These are phyloP conservation scores for Nerophis lumbriciformis DNA, from an alignment of 2,113 vertebrate species.

Conservation along the genomic window DNA sequence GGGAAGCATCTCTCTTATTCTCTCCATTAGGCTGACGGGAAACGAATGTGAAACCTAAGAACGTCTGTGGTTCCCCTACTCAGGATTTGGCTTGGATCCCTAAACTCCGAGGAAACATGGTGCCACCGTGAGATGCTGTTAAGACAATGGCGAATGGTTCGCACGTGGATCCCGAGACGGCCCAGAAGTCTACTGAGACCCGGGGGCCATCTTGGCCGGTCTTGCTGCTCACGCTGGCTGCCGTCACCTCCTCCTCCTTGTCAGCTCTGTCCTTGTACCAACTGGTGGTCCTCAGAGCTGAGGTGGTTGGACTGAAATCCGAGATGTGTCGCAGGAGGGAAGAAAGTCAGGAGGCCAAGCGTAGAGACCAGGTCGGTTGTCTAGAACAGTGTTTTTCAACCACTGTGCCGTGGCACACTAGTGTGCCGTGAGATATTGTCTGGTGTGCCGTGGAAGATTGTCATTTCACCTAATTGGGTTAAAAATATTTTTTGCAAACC, in stretches of 20 bases:
- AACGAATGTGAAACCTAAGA: slow-evolving; percentile 27
- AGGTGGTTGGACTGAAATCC: slow-evolving; percentile 76
- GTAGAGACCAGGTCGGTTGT: slow-evolving; percentile 38
- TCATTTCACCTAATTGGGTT: no score
- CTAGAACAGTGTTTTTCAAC: no score
- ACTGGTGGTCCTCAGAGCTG: slow-evolving; percentile 77
- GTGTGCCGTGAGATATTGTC: no score
- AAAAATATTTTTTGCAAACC: no score
- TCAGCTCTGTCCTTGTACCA: slow-evolving; percentile 79
- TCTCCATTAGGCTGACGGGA: slow-evolving; percentile 11
- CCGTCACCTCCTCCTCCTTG: slow-evolving; percentile 78
- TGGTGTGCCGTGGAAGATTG: no score
- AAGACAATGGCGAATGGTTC: slow-evolving; percentile 22
- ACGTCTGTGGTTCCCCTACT: not conserved
- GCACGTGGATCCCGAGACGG: slow-evolving; percentile 15
- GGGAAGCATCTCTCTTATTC: slow-evolving; percentile 41
- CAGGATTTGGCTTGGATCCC: not conserved
- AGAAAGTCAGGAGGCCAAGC: slow-evolving; percentile 38
- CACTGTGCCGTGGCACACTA: no score
- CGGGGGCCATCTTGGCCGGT: slow-evolving; percentile 59
- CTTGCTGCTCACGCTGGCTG: slow-evolving; percentile 74
- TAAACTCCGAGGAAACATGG: slow-evolving; percentile 14
- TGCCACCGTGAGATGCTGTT: slow-evolving; percentile 29
- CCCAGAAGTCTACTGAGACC: slow-evolving; percentile 11
- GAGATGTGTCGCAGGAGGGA: slow-evolving; percentile 61